Evolutionary conservation across 2,113 vertebrate genomes (phyloP).

Genomic region (Kryptolebias marmoratus): DNA sequence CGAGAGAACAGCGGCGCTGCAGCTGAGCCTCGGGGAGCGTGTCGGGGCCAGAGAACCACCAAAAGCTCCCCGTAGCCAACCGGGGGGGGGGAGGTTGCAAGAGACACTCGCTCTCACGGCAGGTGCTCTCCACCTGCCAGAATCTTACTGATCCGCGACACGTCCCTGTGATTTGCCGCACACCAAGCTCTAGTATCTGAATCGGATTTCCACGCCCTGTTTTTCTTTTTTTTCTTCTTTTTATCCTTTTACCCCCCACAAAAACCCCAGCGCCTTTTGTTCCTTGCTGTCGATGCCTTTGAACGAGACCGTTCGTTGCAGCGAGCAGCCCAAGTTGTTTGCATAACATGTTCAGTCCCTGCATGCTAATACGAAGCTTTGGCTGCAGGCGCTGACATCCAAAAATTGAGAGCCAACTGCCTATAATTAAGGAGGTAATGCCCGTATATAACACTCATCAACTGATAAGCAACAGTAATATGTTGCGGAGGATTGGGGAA

Average conservation of each 20-base stretch:
- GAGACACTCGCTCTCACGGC: slow-evolving; percentile 48
- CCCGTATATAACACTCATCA: background rate
- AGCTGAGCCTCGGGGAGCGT: slow-evolving; percentile 61
- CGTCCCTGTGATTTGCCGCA: slow-evolving; percentile 30
- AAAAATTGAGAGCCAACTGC: background rate
- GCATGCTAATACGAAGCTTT: slow-evolving; percentile 3
- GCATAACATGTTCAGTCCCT: background rate
- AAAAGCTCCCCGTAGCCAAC: slow-evolving; percentile 34
- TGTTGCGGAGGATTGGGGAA: background rate
- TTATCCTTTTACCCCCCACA: background rate
- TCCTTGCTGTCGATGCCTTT: background rate
- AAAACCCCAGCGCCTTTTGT: background rate
- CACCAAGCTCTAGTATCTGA: slow-evolving; percentile 15
- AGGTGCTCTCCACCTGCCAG: slow-evolving; percentile 60
- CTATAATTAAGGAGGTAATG: background rate
- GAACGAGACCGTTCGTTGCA: slow-evolving; percentile 3
- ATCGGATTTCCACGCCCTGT: background rate
- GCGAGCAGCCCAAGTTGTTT: slow-evolving; percentile 3
- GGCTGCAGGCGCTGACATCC: background rate
- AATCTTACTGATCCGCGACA: slow-evolving; percentile 33
- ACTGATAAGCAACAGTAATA: background rate
- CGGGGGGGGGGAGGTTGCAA: slow-evolving; percentile 38
- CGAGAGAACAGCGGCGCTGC: slow-evolving; percentile 59
- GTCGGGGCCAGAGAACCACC: slow-evolving; percentile 47
- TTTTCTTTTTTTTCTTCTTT: no score